Conservation (phyloP, 2,797 vertebrate species). For the Oreortyx pictus region DNA sequence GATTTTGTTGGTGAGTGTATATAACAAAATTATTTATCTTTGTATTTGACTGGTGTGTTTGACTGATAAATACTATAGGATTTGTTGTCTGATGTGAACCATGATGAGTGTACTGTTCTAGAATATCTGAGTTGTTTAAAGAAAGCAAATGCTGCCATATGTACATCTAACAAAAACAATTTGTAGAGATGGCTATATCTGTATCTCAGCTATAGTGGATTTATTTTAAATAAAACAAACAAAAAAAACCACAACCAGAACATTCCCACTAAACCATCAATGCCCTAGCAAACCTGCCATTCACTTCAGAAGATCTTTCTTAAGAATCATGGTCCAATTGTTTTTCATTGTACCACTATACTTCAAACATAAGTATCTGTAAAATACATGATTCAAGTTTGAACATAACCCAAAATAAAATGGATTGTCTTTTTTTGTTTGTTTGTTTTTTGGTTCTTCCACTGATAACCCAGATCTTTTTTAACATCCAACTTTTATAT, state of each 20-base stretch:
- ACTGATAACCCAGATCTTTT: not conserved
- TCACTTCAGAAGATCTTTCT: not conserved
- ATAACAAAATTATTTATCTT: not conserved
- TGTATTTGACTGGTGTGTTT: accelerated
- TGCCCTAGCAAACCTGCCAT: not conserved
- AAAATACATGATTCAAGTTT: not conserved
- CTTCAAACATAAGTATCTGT: not conserved
- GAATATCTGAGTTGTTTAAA: not conserved
- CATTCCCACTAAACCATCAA: not conserved
- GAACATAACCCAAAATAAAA: not conserved
- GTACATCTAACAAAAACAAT: not conserved
- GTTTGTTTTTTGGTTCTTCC: not conserved
- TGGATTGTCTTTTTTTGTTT: not conserved
- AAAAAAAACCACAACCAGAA: not conserved
- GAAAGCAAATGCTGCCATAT: not conserved
- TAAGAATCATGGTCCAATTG: not conserved
- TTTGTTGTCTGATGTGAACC: not conserved
- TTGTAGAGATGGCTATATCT: not conserved
- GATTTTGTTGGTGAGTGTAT: not conserved
- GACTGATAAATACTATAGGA: not conserved
- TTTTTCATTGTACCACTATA: not conserved
- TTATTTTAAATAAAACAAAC: not conserved
- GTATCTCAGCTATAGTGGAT: not conserved
- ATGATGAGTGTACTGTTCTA: not conserved
- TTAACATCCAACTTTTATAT: not conserved